Base-by-base conservation (phyloP, 2,113 vertebrate species). In the Irena cyanogastra region DNA sequence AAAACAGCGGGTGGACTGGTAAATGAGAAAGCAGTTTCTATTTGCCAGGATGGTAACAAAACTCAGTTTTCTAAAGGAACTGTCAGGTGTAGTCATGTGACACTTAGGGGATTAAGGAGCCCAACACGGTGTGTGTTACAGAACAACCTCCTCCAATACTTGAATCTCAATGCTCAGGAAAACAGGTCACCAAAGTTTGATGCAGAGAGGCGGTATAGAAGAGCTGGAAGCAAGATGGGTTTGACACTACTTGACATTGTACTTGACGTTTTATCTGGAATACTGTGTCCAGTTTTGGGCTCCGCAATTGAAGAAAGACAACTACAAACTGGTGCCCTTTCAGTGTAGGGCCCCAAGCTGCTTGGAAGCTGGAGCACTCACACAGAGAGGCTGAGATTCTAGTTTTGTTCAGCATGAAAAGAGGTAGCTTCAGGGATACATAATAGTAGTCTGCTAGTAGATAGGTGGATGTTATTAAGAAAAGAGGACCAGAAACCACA, bases 1-100 rank as follows among this genome's bases (percentile, higher is more conserved):
- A 9, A 44, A 64, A 31, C 0, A 4, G 4, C 33, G 23, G 19
- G 59, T 37, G 1, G 1, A 47, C 12, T 35, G 11, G 30, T 42
- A 66, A 57, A 49, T 5, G 37, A 12, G 21, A 71, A 52, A 89
- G 15, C 11, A 39, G 6, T 37, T 74, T 89, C 30, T 66, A 16
- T 45, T 69, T 72, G 7, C 13, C 45, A 77, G 61, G 31, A 49
- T 59, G 17, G 11, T 24, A 44, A 47, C 44, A 75, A 78, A 72
- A 28, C 22, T 56, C 37, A 20, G 12, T 90, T 83, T 85, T 64
- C 30, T 56, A 39, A 49, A 41, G 44, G 21, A 88, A 41, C 7
- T 69, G 27, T 33, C 15, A 37, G 8, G 4, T 60, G 7, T 65
- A 22, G 5, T 74, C 15, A 6, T 20, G 21, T 39, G 41, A 30